Evolutionary conservation across 2,113 vertebrate species (phyloP).

Genomic region (Aspidoscelis tigris): DNA sequence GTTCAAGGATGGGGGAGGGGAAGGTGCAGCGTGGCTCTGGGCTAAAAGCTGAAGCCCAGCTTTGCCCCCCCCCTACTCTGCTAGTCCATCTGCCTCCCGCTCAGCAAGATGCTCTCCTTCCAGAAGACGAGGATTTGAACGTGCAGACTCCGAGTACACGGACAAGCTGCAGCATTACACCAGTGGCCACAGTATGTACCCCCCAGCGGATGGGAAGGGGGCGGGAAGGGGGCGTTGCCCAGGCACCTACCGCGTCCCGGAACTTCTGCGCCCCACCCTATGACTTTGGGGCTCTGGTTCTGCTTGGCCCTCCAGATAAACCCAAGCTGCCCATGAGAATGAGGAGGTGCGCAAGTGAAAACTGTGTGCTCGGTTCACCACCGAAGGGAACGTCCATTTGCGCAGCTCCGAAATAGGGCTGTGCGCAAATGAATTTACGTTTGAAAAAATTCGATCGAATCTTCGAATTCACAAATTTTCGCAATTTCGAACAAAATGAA

Average conservation of each 20-base stretch:
- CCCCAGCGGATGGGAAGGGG: background rate
- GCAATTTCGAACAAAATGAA: too few relatives aligned
- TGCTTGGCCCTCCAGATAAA: background rate
- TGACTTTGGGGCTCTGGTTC: background rate
- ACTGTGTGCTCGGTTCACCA: too few relatives aligned
- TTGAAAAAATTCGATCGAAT: too few relatives aligned
- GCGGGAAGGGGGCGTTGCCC: constrained; percentile 34
- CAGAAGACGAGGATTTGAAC: constrained; percentile 91
- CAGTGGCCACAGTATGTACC: constrained; percentile 94
- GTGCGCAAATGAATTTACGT: too few relatives aligned
- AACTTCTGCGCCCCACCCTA: background rate
- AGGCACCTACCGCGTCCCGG: background rate
- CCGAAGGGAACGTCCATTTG: too few relatives aligned
- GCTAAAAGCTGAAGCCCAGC: constrained; percentile 30
- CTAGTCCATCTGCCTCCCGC: constrained; percentile 36
- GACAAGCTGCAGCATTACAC: constrained; percentile 98
- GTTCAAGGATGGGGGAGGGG: background rate
- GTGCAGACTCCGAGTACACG: constrained; percentile 92
- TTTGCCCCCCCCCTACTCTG: constrained; percentile 22
- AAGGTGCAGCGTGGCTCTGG: background rate
- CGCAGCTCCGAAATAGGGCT: too few relatives aligned
- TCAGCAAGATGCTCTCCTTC: constrained; percentile 84
- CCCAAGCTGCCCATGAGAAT: background rate
- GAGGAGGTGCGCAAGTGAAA: too few relatives aligned
- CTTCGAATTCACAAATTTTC: too few relatives aligned